Base-by-base conservation (phyloP, 2,797 vertebrate genomes). In the Anguilla pacifica region DNA sequence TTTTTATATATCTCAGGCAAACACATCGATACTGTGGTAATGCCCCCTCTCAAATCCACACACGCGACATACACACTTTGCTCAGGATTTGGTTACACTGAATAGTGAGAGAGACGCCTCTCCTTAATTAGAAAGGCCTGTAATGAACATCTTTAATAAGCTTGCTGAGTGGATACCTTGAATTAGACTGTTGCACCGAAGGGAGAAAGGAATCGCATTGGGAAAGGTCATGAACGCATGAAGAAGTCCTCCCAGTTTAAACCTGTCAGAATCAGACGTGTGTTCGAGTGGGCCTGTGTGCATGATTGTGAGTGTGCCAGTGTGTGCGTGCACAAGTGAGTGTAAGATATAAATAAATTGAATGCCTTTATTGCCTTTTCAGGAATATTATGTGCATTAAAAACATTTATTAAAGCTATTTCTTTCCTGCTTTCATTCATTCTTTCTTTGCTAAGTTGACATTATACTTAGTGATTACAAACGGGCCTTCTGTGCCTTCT, bases 141-240 rank as follows among this genome's bases (percentile, higher is more conserved):
- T 91, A 95, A 94, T 95, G 93, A 94, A 92, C 90, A 91, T 92
- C 92, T 93, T 85, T 91, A 88, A 89, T 91, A 92, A 87, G 83
- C 70, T 51, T 85, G 88, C 88, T 89, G 89, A 92, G 88, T 53
- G 13, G 39, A 87, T 83, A 82, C 83, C 86, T 89, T 86, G 83
- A 92, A 89, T 92, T 91, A 91, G 89, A 89, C 83, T 70, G 55
- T 82, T 22, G 83, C 35, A 57, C 59, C 83, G 22, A 64, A 22
- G 83, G 53, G 83, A 59, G 83, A 59, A 39, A 59, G 79, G 79
- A 86, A 67, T 86, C 19, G 74, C 11, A 72, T 67, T 85, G 22
- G 17, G 31, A 87, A 35, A 22, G 74, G 53, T 59, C 79, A 51
- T n/a, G 46, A 81, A 9, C 59, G 17, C 28, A 55, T 88, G 25